Percentiles rank a stretch among this genome's conserved stretches.
Evolutionary conservation across 2,113 vertebrate genomes (phyloP).

Genomic region (Narcine bancroftii): DNA sequence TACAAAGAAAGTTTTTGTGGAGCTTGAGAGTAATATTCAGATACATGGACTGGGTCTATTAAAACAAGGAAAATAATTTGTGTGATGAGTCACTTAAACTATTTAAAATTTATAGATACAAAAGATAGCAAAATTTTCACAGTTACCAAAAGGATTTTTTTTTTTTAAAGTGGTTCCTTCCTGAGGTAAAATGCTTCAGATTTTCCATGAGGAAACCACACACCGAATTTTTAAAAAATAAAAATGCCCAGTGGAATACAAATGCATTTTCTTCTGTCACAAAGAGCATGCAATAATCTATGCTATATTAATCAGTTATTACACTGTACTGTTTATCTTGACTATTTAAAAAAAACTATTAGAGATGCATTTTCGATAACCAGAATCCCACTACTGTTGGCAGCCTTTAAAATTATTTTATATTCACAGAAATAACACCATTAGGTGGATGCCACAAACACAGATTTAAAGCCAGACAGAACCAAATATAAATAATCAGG

Average conservation of each 20-base stretch:
- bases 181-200: neutral
- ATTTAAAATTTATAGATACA: neutral
- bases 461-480: neutral
- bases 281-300: too few relatives aligned
- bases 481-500: neutral
- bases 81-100: neutral
- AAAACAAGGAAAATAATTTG: constrained; percentile 40
- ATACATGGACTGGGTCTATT: constrained; percentile 59
- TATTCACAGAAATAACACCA: neutral
- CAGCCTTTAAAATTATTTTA: neutral
- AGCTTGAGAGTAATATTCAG: constrained; percentile 74
- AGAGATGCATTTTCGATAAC: too few relatives aligned
- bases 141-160: neutral
- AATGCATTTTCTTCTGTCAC: too few relatives aligned
- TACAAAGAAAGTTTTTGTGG: constrained; percentile 82
- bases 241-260: too few relatives aligned
- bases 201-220: neutral
- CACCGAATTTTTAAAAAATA: too few relatives aligned
- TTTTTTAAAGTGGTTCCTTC: neutral
- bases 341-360: too few relatives aligned
- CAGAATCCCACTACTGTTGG: too few relatives aligned
- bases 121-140: neutral
- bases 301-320: too few relatives aligned
- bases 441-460: neutral
- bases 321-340: too few relatives aligned